Evolutionary conservation across 2,797 vertebrate species (phyloP), one percentile per base, ranked within the genome.

Genomic region (Parauchenoglanis punctatus): DNA sequence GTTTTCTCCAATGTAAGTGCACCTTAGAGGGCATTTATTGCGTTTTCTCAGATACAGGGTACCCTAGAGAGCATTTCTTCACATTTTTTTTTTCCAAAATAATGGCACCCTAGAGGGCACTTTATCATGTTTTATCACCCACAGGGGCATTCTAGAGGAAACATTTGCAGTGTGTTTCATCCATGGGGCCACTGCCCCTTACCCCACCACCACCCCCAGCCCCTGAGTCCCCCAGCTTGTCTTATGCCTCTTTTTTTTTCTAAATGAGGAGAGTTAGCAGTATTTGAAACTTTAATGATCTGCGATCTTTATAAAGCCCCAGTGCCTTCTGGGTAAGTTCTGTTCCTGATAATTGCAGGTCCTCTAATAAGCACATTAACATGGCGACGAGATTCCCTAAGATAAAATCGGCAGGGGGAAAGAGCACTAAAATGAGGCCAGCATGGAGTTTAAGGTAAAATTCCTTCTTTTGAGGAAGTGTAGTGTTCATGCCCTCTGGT

Each of bases 401-500:
- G 81, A 67, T 52, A 49, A n/a, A 81, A 17, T 4, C 12, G 2
- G 44, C 35, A 61, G 20, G 25, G 44, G 25, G 23, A 78, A 54
- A 8, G 3, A 7, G 76, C 25, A 81, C 25, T 68, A 13, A 35
- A 23, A 7, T 3, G 63, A 52, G 13, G 10, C 46, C 46, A 31
- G 63, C n/a, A 0, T 23, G 46, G 10, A 28, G 12, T 15, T 58
- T 8, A 58, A 56, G 23, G 49, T 68, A 49, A 72, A 61, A 23
- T 11, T 72, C 25, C 58, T 52, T 63, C 58, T 35, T 23, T 1
- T 31, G 63, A 52, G 63, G 46, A 68, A 23, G 81, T 73, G 85
- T 7, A 52, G 89, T 92, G 89, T 92, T 91, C 40, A 84, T 91
- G 93, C 94, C 94, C 89, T 91, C 95, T 93, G 86, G 91, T 78